These are phyloP conservation scores for Alces alces DNA, from an alignment of 2,113 vertebrate genomes.

Conservation along the genomic window DNA sequence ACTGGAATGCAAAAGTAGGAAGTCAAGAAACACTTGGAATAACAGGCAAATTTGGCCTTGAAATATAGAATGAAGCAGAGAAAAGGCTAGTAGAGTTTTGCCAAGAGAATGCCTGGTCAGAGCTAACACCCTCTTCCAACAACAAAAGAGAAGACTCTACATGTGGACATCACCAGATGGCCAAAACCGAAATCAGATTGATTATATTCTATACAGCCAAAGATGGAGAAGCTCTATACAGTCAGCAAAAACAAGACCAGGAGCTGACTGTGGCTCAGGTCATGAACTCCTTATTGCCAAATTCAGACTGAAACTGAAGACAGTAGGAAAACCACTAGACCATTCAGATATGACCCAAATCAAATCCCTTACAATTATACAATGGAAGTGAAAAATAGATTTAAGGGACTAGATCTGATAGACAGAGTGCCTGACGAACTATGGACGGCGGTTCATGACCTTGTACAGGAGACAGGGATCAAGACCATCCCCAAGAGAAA, in stretches of 20 bases:
- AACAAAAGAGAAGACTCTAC: neutral
- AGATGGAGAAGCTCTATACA: neutral
- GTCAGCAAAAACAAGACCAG: neutral
- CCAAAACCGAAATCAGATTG: neutral
- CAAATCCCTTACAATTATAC: neutral
- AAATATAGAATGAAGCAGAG: neutral
- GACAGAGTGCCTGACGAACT: neutral
- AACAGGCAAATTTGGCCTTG: neutral
- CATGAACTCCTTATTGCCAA: neutral
- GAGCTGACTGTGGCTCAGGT: neutral
- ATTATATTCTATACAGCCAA: neutral
- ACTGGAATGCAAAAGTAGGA: no score
- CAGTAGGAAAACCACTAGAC: neutral
- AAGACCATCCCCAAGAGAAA: no score
- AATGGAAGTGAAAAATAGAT: neutral
- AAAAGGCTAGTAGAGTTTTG: neutral
- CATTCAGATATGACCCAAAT: neutral
- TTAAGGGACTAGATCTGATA: neutral
- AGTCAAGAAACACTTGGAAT: no score
- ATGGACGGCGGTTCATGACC: fast-evolving
- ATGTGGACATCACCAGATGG: neutral
- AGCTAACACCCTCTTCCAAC: neutral
- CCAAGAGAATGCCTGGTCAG: neutral
- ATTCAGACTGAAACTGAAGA: neutral
- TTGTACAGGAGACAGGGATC: no score